Conservation (phyloP, 2,113 vertebrate genomes). For the Hemibagrus wyckioides region DNA sequence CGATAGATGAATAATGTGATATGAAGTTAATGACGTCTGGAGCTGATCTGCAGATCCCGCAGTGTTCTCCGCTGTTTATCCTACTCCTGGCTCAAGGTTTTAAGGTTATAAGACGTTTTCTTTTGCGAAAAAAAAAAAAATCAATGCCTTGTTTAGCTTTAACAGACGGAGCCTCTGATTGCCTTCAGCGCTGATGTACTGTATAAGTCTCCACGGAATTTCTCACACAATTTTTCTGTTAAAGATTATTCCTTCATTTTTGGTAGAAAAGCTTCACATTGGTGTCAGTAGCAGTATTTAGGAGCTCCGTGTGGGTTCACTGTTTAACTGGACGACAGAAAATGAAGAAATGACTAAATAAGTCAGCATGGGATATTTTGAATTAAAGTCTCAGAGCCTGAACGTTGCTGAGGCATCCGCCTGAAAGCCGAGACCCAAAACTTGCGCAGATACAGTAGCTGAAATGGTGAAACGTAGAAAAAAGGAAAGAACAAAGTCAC, state of each 20-base stretch:
- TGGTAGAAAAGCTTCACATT: not conserved
- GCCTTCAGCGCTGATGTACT: conserved; percentile 47
- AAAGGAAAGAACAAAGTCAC: no score
- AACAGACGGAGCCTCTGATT: conserved; percentile 57
- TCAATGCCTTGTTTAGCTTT: conserved; percentile 62
- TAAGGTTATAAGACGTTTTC: conserved; percentile 25
- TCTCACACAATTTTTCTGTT: not conserved
- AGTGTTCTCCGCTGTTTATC: not conserved
- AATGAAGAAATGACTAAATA: no score
- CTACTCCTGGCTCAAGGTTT: conserved; percentile 31
- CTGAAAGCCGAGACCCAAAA: no score
- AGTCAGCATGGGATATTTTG: no score
- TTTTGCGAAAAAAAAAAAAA: not conserved
- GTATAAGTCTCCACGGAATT: conserved; percentile 17
- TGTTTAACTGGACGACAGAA: no score
- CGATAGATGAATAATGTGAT: not conserved
- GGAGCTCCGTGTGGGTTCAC: no score
- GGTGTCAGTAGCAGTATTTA: not conserved
- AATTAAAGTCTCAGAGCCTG: no score
- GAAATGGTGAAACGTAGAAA: no score
- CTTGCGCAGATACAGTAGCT: no score
- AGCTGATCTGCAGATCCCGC: not conserved
- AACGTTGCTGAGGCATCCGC: no score
- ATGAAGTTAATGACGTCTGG: no score
- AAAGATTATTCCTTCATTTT: not conserved